These are phyloP conservation scores for Harlomillsia oculata DNA, from an alignment of 1,140 invertebrate genomes.

Conservation along the genomic window DNA sequence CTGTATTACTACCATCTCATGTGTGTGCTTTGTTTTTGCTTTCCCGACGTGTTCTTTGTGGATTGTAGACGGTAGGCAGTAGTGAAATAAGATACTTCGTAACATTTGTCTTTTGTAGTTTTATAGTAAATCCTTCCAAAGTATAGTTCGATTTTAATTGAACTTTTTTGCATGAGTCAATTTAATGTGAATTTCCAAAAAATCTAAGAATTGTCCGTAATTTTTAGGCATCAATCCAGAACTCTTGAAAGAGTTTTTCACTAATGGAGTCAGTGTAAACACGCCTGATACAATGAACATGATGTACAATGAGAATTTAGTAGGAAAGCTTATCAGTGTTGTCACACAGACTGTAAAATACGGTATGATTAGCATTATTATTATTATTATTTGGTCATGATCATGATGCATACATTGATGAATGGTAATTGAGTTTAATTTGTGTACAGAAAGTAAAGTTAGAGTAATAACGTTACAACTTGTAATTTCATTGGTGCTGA, in stretches of 20 bases:
- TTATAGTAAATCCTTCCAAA: too few species aligned
- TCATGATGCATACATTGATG: background rate
- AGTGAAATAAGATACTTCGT: too few species aligned
- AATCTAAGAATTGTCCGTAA: too few species aligned
- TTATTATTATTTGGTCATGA: background rate
- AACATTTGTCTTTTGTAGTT: too few species aligned
- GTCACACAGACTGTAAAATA: conserved; percentile 57
- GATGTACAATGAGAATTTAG: conserved; percentile 61
- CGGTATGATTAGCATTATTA: conserved; percentile 14
- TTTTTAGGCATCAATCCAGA: conserved; percentile 61
- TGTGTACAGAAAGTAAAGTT: conserved; percentile 54
- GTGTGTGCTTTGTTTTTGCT: conserved; percentile 37
- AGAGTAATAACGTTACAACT: conserved; percentile 86
- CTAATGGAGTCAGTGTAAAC: background rate
- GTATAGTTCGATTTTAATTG: too few species aligned
- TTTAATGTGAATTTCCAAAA: too few species aligned
- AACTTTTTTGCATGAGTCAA: too few species aligned
- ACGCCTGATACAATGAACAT: conserved; percentile 9
- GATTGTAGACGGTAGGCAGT: too few species aligned
- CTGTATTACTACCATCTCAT: conserved; percentile 15
- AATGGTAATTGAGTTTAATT: background rate
- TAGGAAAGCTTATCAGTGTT: conserved; percentile 69
- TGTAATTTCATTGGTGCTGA: conserved; percentile 62
- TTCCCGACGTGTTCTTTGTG: too few species aligned
- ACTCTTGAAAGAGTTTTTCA: conserved; percentile 54